Conservation (phyloP, 1,140 invertebrate species). For the Halictus rubicundus region DNA sequence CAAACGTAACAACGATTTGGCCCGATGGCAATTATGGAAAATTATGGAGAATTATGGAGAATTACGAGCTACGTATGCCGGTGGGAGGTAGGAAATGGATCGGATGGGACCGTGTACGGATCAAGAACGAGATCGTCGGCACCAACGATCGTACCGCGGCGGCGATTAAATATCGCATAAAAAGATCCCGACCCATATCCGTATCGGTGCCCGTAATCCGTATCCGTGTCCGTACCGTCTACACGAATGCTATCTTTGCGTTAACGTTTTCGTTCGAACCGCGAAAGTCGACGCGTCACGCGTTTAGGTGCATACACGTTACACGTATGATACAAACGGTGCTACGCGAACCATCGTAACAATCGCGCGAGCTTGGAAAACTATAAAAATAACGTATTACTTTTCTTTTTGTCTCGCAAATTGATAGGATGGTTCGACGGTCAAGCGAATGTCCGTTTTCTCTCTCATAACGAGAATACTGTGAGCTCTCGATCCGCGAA, state of each 20-base stretch:
- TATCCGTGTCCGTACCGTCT: too few species aligned
- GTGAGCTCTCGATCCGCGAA: conserved; percentile 11
- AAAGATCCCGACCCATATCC: not conserved
- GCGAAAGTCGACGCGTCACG: not conserved
- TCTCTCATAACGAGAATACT: conserved; percentile 7
- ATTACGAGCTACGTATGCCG: not conserved
- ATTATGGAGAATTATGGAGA: not conserved
- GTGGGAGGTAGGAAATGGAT: not conserved
- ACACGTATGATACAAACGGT: conserved; percentile 30
- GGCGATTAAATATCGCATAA: not conserved
- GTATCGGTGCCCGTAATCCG: too few species aligned
- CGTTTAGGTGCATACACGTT: conserved; percentile 7
- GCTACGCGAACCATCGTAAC: conserved; percentile 65
- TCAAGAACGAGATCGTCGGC: not conserved
- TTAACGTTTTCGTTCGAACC: not conserved
- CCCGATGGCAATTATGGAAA: not conserved
- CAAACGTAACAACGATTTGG: not conserved
- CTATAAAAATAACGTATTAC: conserved; percentile 78
- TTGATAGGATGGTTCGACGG: conserved; percentile 70
- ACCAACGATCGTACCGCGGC: not conserved
- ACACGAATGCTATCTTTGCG: not conserved
- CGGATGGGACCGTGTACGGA: not conserved
- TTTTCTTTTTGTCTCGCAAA: conserved; percentile 49
- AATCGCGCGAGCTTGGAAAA: conserved; percentile 68
- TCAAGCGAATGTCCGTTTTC: conserved; percentile 7